These are phyloP conservation scores for Drosophila ercepeae DNA, from an alignment of 1,140 invertebrate species.

Conservation along the genomic window DNA sequence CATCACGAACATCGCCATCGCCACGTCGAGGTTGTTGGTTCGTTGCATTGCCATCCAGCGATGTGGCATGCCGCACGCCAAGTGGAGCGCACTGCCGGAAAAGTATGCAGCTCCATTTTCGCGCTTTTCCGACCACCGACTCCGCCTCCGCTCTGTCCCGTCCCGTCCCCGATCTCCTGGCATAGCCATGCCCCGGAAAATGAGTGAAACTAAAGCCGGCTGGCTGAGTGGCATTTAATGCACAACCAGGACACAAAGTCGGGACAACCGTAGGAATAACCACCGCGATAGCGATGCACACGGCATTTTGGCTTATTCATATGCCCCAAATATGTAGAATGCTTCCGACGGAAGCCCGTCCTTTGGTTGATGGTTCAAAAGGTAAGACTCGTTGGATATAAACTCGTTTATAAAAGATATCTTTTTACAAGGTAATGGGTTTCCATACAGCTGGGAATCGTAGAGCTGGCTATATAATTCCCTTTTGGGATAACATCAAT, in stretches of 20 bases:
- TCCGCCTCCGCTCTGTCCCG: constrained; percentile 8
- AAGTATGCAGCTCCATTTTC: constrained; percentile 61
- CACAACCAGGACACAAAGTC: constrained; percentile 35
- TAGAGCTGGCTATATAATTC: no score
- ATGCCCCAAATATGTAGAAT: constrained; percentile 5
- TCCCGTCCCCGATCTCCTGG: no score
- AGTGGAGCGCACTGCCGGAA: constrained; percentile 55
- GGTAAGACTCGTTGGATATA: no score
- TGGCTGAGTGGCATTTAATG: constrained; percentile 76
- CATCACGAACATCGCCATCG: background rate
- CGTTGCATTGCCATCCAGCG: constrained; percentile 37
- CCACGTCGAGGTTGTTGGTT: constrained; percentile 12
- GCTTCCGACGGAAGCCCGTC: constrained; percentile 3
- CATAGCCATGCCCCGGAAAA: constrained; percentile 36
- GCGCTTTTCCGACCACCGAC: background rate
- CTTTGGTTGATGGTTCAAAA: background rate
- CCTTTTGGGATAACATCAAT: background rate
- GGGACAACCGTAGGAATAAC: constrained; percentile 17
- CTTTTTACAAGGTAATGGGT: no score
- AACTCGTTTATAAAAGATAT: background rate
- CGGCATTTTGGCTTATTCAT: constrained; percentile 22
- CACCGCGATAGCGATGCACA: constrained; percentile 21
- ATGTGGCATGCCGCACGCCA: constrained; percentile 46
- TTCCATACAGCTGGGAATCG: no score
- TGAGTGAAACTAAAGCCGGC: constrained; percentile 69